These are phyloP conservation scores for Ancistrus triradiatus DNA, from an alignment of 2,113 vertebrate genomes.

Conservation along the genomic window DNA sequence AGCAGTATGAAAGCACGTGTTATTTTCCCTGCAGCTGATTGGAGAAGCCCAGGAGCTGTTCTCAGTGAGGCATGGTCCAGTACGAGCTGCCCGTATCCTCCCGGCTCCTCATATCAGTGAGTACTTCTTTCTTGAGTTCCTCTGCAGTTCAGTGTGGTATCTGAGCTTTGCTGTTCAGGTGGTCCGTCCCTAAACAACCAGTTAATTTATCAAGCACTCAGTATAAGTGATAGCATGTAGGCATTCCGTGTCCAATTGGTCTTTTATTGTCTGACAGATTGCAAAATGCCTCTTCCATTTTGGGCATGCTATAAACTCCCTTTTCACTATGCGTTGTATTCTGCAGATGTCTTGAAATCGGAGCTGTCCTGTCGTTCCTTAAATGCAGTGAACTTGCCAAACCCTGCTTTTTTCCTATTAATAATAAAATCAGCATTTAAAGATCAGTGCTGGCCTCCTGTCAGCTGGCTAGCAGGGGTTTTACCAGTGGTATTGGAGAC, in stretches of 20 bases:
- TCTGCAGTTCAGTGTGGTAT: too few relatives aligned
- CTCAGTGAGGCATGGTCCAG: slow-evolving; percentile 88
- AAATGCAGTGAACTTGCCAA: slow-evolving; percentile 39
- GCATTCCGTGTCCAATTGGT: too few relatives aligned
- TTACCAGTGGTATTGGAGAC: slow-evolving; percentile 52
- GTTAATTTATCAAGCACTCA: too few relatives aligned
- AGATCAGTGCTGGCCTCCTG: slow-evolving; percentile 56
- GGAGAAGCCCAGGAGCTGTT: slow-evolving; percentile 97
- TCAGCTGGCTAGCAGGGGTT: slow-evolving; percentile 46
- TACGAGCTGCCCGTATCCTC: slow-evolving; percentile 85
- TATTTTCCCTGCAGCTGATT: slow-evolving; percentile 71
- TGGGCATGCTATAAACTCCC: too few relatives aligned
- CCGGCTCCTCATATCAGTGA: slow-evolving; percentile 89
- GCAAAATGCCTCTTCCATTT: too few relatives aligned
- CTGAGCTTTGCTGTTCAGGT: too few relatives aligned
- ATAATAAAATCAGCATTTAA: slow-evolving; percentile 60
- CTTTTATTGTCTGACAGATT: too few relatives aligned
- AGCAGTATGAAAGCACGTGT: too few relatives aligned
- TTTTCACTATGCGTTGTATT: slow-evolving; percentile 36
- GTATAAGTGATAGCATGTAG: too few relatives aligned
- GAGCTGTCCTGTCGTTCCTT: slow-evolving; percentile 50
- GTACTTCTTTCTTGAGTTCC: slow-evolving; percentile 46
- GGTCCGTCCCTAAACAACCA: too few relatives aligned
- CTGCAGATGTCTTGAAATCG: slow-evolving; percentile 56
- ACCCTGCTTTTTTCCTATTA: slow-evolving; percentile 53